Evolutionary conservation across 2,888 invertebrate species (phyloP), one percentile per base, ranked within the genome.

Genomic region (Diabrotica balteata): DNA sequence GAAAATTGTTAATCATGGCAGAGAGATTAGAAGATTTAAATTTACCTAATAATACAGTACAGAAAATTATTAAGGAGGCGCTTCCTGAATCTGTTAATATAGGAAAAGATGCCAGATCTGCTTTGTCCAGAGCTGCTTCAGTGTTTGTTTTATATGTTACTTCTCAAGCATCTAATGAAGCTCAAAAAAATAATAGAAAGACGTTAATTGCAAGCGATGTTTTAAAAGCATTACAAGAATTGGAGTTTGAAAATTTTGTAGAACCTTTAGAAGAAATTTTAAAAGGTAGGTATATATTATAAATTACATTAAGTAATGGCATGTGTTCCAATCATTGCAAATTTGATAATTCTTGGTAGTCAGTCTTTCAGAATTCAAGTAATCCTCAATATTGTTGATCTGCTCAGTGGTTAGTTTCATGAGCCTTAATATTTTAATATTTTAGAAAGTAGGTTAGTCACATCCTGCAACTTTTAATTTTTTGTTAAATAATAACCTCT

Each of bases 61-160:
- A 92, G 0, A 90, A 96, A 78, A 91, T 98, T 63, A 94, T 97
- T 22, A 97, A 96, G 85, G 97, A 97, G 81, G 91, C 93, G 0
- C 86, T 97, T 63, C 94, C 94, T 0, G 90, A 91, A n/a, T 90
- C 90, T 63, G 76, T 84, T 7, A 79, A 78, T 57, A 88, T 94
- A 69, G 93, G 95, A n/a, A 96, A 96, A 86, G 98, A 98, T 83
- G 97, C 97, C 0, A 88, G 95, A 80, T 90, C 93, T 2, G 96
- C 97, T 0, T 90, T 98, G 9, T 94, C 96, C 0, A 90, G 93
- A 83, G 96, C 97, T 0, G 97, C 98, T 0, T 96, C 97, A 0
- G 96, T 98, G 60, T 98, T 98, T 84, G 94, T 98, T 7, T 87
- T 98, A 7, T 98, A 96, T 81, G 88, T 97, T 32, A 97, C 98